Conservation (phyloP, 2,888 invertebrate species). For the Eilema caniola region DNA sequence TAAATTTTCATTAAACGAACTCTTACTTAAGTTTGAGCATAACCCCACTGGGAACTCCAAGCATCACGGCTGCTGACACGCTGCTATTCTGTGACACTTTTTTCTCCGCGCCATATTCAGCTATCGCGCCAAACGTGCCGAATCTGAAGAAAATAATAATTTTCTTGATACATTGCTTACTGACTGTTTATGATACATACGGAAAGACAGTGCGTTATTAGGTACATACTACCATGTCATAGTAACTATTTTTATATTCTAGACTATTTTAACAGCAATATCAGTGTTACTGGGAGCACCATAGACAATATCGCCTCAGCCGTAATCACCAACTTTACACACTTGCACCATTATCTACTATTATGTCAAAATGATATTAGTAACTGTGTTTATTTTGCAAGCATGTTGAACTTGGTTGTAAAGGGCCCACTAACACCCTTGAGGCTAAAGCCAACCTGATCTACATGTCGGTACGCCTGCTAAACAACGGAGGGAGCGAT, state of each 20-base stretch:
- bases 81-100: constrained; percentile 96
- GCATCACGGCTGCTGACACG: constrained; percentile 93
- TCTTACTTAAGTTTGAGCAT: constrained; percentile 94
- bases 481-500: too few relatives aligned
- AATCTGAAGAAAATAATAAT: constrained; percentile 81
- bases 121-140: constrained; percentile 94
- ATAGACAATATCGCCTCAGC: too few relatives aligned
- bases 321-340: too few relatives aligned
- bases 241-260: background rate
- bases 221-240: background rate
- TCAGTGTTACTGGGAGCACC: background rate
- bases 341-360: too few relatives aligned
- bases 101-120: constrained; percentile 97
- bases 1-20: background rate
- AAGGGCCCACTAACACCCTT: too few relatives aligned
- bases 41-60: constrained; percentile 96
- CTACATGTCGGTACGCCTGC: too few relatives aligned
- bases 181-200: background rate
- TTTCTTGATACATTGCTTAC: background rate
- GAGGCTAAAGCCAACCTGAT: too few relatives aligned
- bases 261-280: background rate
- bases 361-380: too few relatives aligned
- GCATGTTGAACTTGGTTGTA: too few relatives aligned
- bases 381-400: too few relatives aligned
- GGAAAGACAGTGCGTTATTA: background rate